Conservation (phyloP, 2,797 vertebrate species). For the Vireo griseus region DNA sequence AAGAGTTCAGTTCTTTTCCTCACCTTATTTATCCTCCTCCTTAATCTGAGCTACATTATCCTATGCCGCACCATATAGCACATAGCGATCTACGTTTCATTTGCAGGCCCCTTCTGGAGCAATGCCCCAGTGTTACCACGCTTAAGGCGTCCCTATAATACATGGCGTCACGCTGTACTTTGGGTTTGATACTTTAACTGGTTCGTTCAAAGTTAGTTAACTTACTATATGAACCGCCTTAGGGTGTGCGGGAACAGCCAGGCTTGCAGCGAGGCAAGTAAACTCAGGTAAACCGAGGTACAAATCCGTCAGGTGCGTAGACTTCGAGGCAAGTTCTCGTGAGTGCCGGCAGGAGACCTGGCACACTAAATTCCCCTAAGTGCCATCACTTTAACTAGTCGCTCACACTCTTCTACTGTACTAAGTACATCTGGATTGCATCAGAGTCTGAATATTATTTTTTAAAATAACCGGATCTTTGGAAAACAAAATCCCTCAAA, state of each 20-base stretch:
- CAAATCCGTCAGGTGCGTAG: neutral
- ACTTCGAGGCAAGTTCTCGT: neutral
- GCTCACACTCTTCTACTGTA: neutral
- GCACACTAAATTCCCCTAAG: neutral
- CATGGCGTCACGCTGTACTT: neutral
- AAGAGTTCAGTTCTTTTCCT: neutral
- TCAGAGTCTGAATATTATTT: neutral
- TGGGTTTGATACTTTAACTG: neutral
- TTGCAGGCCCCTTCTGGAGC: neutral
- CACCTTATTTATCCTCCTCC: neutral
- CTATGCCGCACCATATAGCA: neutral
- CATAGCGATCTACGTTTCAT: neutral
- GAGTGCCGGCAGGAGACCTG: neutral
- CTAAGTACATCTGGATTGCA: constrained; percentile 1
- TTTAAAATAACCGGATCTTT: neutral
- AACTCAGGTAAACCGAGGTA: neutral
- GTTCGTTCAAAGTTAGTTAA: neutral
- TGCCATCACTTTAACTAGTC: neutral
- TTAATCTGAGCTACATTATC: neutral
- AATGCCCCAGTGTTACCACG: neutral
- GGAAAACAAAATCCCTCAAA: neutral
- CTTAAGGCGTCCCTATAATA: neutral
- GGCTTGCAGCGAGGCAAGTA: neutral
- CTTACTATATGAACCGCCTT: neutral
- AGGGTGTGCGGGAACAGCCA: neutral